Conservation (phyloP, 2,797 vertebrate genomes). For the Urosaurus nigricauda region DNA sequence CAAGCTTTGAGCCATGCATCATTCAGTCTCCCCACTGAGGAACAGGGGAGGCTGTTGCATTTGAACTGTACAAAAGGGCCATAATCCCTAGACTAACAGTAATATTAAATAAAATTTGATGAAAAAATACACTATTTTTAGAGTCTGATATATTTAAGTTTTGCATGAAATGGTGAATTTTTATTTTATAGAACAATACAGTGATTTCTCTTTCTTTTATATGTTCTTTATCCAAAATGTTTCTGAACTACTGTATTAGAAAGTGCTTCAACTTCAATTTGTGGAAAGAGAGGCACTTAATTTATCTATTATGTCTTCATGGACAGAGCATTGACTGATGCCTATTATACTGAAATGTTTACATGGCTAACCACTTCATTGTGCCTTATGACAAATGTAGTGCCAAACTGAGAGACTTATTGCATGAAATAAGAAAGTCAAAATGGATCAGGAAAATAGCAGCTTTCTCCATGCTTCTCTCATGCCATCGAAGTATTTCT, state of each 20-base stretch:
- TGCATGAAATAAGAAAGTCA: no score
- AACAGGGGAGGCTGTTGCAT: no score
- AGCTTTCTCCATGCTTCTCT: no score
- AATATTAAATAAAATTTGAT: neutral
- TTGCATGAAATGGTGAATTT: neutral
- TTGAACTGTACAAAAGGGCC: no score
- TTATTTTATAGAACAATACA: no score
- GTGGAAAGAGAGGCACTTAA: neutral
- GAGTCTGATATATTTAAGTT: slow-evolving; percentile 40
- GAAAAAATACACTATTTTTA: neutral
- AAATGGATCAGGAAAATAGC: no score
- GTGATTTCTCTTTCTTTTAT: neutral
- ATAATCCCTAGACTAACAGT: slow-evolving; percentile 9
- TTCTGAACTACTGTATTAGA: neutral
- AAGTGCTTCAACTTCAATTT: neutral
- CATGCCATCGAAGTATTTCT: no score
- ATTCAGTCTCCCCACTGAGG: no score
- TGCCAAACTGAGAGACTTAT: neutral
- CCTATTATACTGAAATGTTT: slow-evolving; percentile 51
- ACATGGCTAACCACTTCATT: slow-evolving; percentile 69
- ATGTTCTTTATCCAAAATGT: neutral
- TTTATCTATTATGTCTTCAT: neutral
- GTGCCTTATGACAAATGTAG: slow-evolving; percentile 59
- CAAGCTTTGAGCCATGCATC: no score
- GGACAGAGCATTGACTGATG: neutral